Evolutionary conservation across 2,888 invertebrate species (phyloP).

Genomic region (Nasonovia ribisnigri): DNA sequence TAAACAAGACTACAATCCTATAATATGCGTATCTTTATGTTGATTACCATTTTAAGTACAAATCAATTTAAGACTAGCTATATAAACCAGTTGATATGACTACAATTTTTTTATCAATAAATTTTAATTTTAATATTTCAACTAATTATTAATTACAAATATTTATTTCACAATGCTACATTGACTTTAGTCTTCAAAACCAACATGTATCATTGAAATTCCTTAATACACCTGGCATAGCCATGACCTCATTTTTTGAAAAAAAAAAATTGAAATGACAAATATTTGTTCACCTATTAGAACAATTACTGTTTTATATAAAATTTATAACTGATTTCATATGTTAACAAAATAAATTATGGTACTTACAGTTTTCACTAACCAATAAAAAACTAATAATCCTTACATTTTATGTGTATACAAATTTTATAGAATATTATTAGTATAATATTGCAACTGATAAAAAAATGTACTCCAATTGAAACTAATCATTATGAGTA

Average conservation of each 20-base stretch:
- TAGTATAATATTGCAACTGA: neutral
- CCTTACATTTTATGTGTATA: neutral
- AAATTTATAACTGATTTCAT: neutral
- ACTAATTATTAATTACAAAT: neutral
- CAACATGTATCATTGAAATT: neutral
- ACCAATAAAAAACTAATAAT: neutral
- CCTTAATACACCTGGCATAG: neutral
- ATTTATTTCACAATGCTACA: neutral
- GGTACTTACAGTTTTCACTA: neutral
- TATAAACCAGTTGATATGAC: neutral
- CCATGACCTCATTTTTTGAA: neutral
- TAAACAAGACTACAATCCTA: neutral
- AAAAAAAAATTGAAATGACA: neutral
- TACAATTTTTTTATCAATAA: neutral
- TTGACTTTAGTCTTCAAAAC: neutral
- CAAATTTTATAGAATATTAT: neutral
- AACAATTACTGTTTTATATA: slow-evolving; percentile 7
- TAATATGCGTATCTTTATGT: slow-evolving; percentile 8
- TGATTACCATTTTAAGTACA: neutral
- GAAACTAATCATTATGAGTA: neutral
- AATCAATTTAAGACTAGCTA: slow-evolving; percentile 17
- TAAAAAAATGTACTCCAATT: neutral
- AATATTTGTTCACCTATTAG: slow-evolving; percentile 35
- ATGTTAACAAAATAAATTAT: slow-evolving; percentile 19
- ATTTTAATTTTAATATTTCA: neutral